Evolutionary conservation across 2,113 vertebrate species (phyloP).

Genomic region (Empidonax traillii): DNA sequence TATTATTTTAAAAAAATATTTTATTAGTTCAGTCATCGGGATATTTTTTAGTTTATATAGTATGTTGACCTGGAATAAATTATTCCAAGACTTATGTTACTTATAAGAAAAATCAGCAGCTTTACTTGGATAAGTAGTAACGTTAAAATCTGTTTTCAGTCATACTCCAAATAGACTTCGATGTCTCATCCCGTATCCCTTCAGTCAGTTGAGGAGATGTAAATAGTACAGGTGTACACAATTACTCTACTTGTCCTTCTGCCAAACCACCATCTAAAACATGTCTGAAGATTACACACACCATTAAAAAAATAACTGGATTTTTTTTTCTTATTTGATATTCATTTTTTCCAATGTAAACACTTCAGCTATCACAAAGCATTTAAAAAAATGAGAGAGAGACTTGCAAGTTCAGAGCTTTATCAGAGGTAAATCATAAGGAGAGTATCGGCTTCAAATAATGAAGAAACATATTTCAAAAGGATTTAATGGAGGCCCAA

Average conservation of each 20-base stretch:
- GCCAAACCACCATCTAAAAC: not conserved
- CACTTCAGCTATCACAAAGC: not conserved
- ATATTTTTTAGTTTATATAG: not conserved
- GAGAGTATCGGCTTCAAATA: not conserved
- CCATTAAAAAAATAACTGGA: not conserved
- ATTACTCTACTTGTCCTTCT: not conserved
- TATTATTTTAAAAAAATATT: not conserved
- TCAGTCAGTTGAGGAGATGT: not conserved
- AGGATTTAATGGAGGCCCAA: not conserved
- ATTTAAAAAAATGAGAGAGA: not conserved
- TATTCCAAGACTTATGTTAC: not conserved
- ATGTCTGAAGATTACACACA: not conserved
- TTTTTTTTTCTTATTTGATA: not conserved
- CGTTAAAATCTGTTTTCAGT: not conserved
- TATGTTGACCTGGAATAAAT: not conserved
- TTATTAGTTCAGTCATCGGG: not conserved
- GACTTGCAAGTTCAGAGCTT: not conserved
- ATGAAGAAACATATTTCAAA: not conserved
- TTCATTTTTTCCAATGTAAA: not conserved
- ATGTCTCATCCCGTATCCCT: not conserved
- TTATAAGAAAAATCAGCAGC: not conserved
- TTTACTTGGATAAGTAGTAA: not conserved
- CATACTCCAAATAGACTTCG: not conserved
- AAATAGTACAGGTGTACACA: not conserved
- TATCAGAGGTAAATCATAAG: not conserved